Conservation (phyloP, 2,797 vertebrate species). For the Microctenopoma lineatum region DNA sequence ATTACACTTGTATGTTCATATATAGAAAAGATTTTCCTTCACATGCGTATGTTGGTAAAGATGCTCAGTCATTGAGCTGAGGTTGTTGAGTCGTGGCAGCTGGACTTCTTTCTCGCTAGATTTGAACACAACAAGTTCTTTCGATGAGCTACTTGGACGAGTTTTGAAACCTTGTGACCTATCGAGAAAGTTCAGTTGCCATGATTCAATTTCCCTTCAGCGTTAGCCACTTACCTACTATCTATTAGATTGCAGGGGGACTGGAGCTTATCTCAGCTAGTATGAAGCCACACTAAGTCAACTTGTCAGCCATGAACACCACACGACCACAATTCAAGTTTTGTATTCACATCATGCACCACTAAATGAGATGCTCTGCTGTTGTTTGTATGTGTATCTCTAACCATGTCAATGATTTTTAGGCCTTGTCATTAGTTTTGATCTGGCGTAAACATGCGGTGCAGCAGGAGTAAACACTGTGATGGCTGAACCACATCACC, state of each 20-base stretch:
- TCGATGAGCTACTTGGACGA: too few relatives aligned
- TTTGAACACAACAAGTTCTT: too few relatives aligned
- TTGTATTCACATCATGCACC: conserved; percentile 9
- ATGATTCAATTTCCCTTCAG: neutral
- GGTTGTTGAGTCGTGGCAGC: too few relatives aligned
- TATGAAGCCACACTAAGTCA: neutral
- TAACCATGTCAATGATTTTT: conserved; percentile 52
- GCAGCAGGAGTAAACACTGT: conserved; percentile 70
- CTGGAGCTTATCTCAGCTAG: neutral
- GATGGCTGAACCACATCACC: conserved; percentile 64
- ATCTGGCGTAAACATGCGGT: conserved; percentile 69
- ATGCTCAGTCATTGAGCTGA: too few relatives aligned
- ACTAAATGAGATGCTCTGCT: conserved; percentile 21
- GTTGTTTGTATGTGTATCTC: conserved; percentile 58
- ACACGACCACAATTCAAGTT: neutral
- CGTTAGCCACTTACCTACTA: neutral
- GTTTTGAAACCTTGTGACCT: too few relatives aligned
- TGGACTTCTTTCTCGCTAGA: too few relatives aligned
- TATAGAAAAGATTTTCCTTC: too few relatives aligned
- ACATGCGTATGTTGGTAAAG: too few relatives aligned
- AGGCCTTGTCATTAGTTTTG: conserved; percentile 67
- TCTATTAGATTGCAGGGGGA: neutral
- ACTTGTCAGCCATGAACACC: neutral
- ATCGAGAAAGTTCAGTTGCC: too few relatives aligned
- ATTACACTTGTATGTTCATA: too few relatives aligned